phyloP scores from a whole-genome alignment of 2,888 invertebrate genomes.

The Hirtodrosophila histrioides region DNA sequence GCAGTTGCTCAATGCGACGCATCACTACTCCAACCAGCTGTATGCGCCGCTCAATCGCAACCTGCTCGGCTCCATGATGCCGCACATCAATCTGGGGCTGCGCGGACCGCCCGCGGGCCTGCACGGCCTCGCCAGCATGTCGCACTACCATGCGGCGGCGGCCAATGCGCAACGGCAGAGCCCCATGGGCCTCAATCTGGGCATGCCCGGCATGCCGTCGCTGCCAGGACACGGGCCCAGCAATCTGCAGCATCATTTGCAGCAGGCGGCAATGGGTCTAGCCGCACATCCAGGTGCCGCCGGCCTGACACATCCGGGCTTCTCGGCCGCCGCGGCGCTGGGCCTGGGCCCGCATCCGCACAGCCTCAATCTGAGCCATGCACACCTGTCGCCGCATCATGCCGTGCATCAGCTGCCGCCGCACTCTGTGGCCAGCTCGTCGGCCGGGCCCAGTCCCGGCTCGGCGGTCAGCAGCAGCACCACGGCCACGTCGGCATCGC shows the following conservation, averaged over 20 bases:
- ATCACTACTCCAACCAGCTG: constrained; percentile 83
- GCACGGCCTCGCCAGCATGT: constrained; percentile 82
- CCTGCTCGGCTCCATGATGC: constrained; percentile 82
- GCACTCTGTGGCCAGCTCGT: constrained; percentile 68
- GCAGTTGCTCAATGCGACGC: constrained; percentile 82
- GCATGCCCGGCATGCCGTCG: constrained; percentile 78
- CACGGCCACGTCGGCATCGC: constrained; percentile 66
- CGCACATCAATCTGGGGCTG: constrained; percentile 81
- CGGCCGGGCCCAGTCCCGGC: constrained; percentile 49
- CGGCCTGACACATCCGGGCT: constrained; percentile 81
- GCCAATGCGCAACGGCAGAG: constrained; percentile 83
- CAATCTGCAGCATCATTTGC: constrained; percentile 82
- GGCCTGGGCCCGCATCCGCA: constrained; percentile 82
- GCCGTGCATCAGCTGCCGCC: constrained; percentile 81
- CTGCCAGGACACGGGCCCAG: constrained; percentile 79
- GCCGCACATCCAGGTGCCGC: constrained; percentile 76
- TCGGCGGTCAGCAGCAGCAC: constrained; percentile 39
- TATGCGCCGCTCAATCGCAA: constrained; percentile 82
- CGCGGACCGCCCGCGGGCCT: constrained; percentile 81
- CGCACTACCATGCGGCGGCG: constrained; percentile 83
- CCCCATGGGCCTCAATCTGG: constrained; percentile 83
- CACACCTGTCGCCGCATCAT: constrained; percentile 83
- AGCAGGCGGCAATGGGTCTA: constrained; percentile 80
- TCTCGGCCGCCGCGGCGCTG: constrained; percentile 81
- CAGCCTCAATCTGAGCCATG: constrained; percentile 81